Percentiles rank a stretch among this genome's conserved stretches.
These are phyloP conservation scores for Drosophila suboccidentalis DNA, from an alignment of 2,888 invertebrate species.

Conservation along the genomic window DNA sequence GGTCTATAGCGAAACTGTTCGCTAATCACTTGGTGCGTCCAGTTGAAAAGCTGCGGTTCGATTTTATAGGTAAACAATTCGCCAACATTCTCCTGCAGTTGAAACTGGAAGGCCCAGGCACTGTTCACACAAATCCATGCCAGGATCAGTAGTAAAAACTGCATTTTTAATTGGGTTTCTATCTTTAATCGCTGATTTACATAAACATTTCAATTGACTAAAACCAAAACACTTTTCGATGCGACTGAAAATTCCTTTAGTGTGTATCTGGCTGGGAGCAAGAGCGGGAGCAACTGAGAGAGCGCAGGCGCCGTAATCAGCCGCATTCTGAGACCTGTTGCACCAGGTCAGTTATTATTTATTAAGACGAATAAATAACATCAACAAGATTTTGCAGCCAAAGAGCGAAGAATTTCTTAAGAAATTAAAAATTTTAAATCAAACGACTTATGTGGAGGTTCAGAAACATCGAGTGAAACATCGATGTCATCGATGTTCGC, in stretches of 20 bases:
- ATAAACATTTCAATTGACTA: constrained; percentile 46
- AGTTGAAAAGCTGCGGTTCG: constrained; percentile 92
- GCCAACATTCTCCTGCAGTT: constrained; percentile 85
- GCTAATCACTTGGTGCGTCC: constrained; percentile 87
- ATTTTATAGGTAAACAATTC: constrained; percentile 93
- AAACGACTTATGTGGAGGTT: no score
- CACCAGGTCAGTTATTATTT: constrained; percentile 53
- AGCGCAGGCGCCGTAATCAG: constrained; percentile 62
- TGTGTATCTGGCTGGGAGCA: constrained; percentile 61
- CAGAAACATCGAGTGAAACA: no score
- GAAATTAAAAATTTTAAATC: no score
- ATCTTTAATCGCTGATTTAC: constrained; percentile 17
- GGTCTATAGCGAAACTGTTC: constrained; percentile 88
- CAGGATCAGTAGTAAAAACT: constrained; percentile 36
- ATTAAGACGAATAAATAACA: background rate
- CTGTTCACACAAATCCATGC: constrained; percentile 10
- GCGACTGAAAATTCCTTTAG: constrained; percentile 58
- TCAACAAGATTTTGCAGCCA: no score
- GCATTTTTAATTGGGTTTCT: constrained; percentile 43
- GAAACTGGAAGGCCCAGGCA: constrained; percentile 20
- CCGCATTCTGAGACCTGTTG: constrained; percentile 50
- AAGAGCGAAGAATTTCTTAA: no score
- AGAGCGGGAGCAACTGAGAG: constrained; percentile 16
- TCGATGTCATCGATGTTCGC: no score
- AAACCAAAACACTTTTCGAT: constrained; percentile 23